Evolutionary conservation across 2,888 invertebrate species (phyloP), one percentile per base, ranked within the genome.

Genomic region (Eurytoma californica): DNA sequence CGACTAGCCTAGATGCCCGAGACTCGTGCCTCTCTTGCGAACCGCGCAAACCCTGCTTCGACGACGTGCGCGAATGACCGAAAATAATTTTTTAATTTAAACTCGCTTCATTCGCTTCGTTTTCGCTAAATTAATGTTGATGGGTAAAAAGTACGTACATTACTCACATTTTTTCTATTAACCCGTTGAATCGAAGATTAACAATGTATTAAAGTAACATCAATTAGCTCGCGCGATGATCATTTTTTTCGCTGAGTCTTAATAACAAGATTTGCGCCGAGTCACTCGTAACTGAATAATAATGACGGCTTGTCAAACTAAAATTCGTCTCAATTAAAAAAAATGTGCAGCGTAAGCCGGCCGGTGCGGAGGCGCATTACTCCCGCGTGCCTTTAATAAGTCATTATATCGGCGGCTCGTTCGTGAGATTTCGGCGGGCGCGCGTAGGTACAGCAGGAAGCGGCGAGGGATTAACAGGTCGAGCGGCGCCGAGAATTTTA

Each of bases 401-500:
- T 69, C 69, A 65, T 78, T 72, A 73, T 51, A 65, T 63, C 69
- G 5, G 9, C 39, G 5, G 39, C 39, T 9, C 49, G 28, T 57
- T 61, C 12, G 39, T 39, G 39, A 28, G 69, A 73, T 49, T 69
- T 78, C 67, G 13, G 28, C 14, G 12, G 51, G 16, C 58, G 28
- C 60, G 66, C 67, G 65, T 39, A 39, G 7, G 9, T 39, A 39
- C 39, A 65, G 61, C 63, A 68, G 78, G 73, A 73, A 73, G 68
- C 61, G 73, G 57, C 49, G 78, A 73, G 73, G 73, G 78, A 78
- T 78, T 73, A 78, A 73, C 73, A 68, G 73, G 57, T 78, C 72
- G 39, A 47, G 30, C 53, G 24, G 28, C n/a, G 18, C 28, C 55
- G 9, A 61, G 76, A 76, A 63, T 76, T 76, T 76, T 72, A 67